A percentile compares a stretch with the other conserved stretches of the same genome.
These are phyloP conservation scores for Pterocles orientalis DNA, from an alignment of 2,113 vertebrate genomes.

Conservation along the genomic window DNA sequence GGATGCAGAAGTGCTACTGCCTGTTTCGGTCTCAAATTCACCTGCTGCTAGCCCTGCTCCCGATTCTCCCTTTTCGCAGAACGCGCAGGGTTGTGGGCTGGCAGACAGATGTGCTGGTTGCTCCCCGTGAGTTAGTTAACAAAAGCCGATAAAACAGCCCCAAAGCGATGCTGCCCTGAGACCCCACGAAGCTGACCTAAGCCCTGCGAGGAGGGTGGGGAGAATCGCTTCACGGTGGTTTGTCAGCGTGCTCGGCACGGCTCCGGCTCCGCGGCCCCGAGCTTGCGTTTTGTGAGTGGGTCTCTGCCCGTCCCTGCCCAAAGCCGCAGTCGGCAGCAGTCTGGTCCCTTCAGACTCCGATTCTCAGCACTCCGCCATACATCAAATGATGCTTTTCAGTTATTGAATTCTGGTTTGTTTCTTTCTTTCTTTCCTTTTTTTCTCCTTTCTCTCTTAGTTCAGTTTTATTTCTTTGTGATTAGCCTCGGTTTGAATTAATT, in stretches of 20 bases:
- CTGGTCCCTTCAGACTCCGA: slow-evolving; percentile 78
- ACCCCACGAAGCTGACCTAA: background rate
- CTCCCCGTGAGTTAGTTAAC: background rate
- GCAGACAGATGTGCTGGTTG: background rate
- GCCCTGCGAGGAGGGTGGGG: background rate
- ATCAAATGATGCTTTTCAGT: slow-evolving; percentile 63
- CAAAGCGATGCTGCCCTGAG: background rate
- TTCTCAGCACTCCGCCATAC: slow-evolving; percentile 72
- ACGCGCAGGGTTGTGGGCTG: accelerated
- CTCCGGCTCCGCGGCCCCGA: background rate
- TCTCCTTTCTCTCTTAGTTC: slow-evolving; percentile 9
- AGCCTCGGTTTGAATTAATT: slow-evolving; percentile 74
- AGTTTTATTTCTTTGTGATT: slow-evolving; percentile 75
- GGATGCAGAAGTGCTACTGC: slow-evolving; percentile 1
- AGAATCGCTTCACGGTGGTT: background rate
- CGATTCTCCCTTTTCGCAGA: background rate
- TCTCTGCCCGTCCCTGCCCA: background rate
- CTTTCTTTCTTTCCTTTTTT: background rate
- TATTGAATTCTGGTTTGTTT: slow-evolving; percentile 38
- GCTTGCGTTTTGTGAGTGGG: slow-evolving; percentile 75
- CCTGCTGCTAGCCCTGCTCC: background rate
- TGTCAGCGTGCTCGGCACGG: background rate
- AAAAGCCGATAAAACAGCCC: background rate
- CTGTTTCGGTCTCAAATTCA: background rate
- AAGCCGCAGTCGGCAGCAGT: background rate